A percentile compares a stretch with the other conserved stretches of the same genome.
phyloP scores from a whole-genome alignment of 2,888 invertebrate species.

The Coenonympha glycerion region DNA sequence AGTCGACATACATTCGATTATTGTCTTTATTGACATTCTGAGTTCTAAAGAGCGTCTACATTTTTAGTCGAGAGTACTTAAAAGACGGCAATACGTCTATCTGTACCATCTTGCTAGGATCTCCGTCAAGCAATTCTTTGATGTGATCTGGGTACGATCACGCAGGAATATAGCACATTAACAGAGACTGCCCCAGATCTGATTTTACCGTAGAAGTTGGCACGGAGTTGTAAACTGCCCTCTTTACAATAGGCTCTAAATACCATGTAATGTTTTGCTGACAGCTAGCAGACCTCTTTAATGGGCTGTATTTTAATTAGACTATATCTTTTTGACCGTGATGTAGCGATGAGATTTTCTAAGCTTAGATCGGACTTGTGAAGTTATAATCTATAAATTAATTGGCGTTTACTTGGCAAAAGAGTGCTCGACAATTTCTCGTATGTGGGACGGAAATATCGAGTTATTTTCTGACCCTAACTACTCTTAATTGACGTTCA shows the following conservation, averaged over 20 bases:
- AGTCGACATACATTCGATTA: background rate
- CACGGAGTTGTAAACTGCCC: constrained; percentile 74
- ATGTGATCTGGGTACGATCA: constrained; percentile 71
- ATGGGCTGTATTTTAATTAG: constrained; percentile 7
- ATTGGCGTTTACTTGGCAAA: too few relatives aligned
- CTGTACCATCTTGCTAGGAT: background rate
- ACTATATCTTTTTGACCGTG: background rate
- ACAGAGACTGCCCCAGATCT: constrained; percentile 70
- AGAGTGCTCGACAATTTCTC: too few relatives aligned
- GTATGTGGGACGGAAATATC: too few relatives aligned
- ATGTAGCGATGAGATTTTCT: background rate
- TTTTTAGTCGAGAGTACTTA: too few relatives aligned
- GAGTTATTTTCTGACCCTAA: too few relatives aligned
- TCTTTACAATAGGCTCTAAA: constrained; percentile 65
- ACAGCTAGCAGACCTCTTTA: constrained; percentile 14
- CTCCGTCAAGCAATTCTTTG: constrained; percentile 32
- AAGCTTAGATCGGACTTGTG: background rate
- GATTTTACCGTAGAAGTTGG: constrained; percentile 65
- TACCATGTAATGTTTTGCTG: constrained; percentile 33
- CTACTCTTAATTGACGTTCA: too few relatives aligned
- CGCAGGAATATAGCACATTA: constrained; percentile 55
- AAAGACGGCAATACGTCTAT: background rate
- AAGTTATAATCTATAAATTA: too few relatives aligned
- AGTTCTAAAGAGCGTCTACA: too few relatives aligned
- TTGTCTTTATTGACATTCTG: background rate